These are phyloP conservation scores for Leptoclinus maculatus DNA, from an alignment of 2,797 vertebrate genomes.

Conservation along the genomic window DNA sequence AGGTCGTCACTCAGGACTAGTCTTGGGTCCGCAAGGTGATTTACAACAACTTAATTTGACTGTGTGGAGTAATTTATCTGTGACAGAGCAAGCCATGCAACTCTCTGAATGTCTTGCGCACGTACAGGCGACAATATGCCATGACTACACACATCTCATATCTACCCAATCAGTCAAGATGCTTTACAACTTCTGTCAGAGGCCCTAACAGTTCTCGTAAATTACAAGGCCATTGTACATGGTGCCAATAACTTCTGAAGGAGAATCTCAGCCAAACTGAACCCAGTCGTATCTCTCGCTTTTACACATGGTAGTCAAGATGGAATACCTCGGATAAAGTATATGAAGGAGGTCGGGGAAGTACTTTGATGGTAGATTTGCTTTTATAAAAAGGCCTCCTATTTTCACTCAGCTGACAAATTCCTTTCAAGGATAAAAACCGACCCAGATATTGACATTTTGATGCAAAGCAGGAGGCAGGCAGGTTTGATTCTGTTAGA, in stretches of 20 bases:
- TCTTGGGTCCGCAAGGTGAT: constrained; percentile 71
- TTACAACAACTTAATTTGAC: constrained; percentile 83
- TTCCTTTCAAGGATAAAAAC: constrained; percentile 56
- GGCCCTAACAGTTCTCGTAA: constrained; percentile 80
- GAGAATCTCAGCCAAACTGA: constrained; percentile 75
- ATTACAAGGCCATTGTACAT: constrained; percentile 79
- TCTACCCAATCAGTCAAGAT: constrained; percentile 83
- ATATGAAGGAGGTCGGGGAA: constrained; percentile 39
- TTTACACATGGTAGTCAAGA: constrained; percentile 39
- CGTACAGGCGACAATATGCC: constrained; percentile 76
- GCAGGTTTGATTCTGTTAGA: constrained; percentile 54
- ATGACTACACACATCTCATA: constrained; percentile 81
- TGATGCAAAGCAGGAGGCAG: constrained; percentile 68
- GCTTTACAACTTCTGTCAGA: constrained; percentile 84
- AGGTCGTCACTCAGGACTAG: constrained; percentile 83
- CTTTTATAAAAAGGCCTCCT: constrained; percentile 46
- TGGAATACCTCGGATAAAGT: constrained; percentile 28
- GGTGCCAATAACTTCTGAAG: constrained; percentile 85
- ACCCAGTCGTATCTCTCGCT: constrained; percentile 48
- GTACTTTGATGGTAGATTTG: constrained; percentile 53
- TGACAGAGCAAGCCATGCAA: constrained; percentile 71
- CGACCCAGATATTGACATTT: constrained; percentile 61
- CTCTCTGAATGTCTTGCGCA: constrained; percentile 63
- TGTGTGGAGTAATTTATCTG: constrained; percentile 81
- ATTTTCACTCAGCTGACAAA: constrained; percentile 50